These are phyloP conservation scores for Solenopsis fugax DNA, from an alignment of 1,140 invertebrate species.

Conservation along the genomic window DNA sequence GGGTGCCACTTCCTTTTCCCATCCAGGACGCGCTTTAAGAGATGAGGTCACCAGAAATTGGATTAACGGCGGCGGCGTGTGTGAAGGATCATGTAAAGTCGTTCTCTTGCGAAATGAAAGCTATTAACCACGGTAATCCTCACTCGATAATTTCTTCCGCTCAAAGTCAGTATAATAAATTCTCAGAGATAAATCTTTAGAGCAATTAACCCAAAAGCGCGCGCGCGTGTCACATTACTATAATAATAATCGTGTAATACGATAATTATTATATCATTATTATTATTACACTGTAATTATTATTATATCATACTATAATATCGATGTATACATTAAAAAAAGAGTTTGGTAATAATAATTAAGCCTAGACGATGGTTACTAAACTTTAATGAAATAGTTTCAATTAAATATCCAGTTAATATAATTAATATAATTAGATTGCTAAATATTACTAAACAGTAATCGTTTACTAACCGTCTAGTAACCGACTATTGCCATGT, in stretches of 20 bases:
- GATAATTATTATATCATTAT: not conserved
- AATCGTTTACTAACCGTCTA: no score
- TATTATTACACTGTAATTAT: not conserved
- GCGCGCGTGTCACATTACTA: not conserved
- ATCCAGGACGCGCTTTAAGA: slow-evolving; percentile 56
- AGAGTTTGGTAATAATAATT: no score
- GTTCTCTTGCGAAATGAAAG: slow-evolving; percentile 18
- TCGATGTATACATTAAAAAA: not conserved
- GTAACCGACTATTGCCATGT: no score
- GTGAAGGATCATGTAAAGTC: slow-evolving; percentile 21
- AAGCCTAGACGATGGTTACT: no score
- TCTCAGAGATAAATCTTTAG: not conserved
- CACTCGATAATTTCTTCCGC: not conserved
- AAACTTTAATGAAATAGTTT: no score
- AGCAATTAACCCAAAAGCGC: not conserved
- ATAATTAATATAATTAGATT: no score
- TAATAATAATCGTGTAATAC: not conserved
- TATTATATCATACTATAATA: slow-evolving; percentile 3
- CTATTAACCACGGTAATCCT: slow-evolving; percentile 26
- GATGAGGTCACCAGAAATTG: slow-evolving; percentile 62
- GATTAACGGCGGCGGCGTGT: not conserved
- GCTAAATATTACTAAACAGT: no score
- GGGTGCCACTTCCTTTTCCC: slow-evolving; percentile 72
- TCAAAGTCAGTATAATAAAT: not conserved
- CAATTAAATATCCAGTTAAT: no score